Evolutionary conservation across 2,888 invertebrate genomes (phyloP).

Genomic region (Lepidochitona cinerea): DNA sequence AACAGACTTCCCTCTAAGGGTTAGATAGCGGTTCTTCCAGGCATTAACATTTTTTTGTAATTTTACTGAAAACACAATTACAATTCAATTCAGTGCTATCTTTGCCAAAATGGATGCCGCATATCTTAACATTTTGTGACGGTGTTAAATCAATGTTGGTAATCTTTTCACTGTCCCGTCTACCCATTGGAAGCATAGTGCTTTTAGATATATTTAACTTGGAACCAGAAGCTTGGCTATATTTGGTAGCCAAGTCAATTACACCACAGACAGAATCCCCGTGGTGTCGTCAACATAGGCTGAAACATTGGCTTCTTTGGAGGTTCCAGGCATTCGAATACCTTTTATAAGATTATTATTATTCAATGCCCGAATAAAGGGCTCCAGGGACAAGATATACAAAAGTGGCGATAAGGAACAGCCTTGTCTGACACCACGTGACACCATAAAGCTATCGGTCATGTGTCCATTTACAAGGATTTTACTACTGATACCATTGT

Average conservation of each 20-base stretch:
- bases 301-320: slow-evolving; percentile 5
- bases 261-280: slow-evolving; percentile 7
- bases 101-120: not conserved
- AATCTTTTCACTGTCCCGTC: not conserved
- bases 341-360: slow-evolving; percentile 12
- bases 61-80: not conserved
- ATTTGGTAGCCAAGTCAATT: slow-evolving; percentile 3
- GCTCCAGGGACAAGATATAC: not conserved
- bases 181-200: slow-evolving; percentile 9
- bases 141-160: not conserved
- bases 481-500: slow-evolving; percentile 3
- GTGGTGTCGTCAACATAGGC: slow-evolving; percentile 16
- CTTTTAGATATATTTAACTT: slow-evolving; percentile 29
- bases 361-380: not conserved
- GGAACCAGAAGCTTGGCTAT: slow-evolving; percentile 21
- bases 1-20: not conserved
- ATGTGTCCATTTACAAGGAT: not conserved
- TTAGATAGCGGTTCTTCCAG: not conserved
- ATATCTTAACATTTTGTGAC: not conserved
- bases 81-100: not conserved
- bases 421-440: slow-evolving; percentile 8
- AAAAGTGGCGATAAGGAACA: not conserved
- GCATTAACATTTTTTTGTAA: not conserved
- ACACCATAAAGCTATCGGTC: not conserved
- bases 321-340: slow-evolving; percentile 16